These are phyloP conservation scores for Florisuga fusca DNA, from an alignment of 2,797 vertebrate genomes.

Conservation along the genomic window DNA sequence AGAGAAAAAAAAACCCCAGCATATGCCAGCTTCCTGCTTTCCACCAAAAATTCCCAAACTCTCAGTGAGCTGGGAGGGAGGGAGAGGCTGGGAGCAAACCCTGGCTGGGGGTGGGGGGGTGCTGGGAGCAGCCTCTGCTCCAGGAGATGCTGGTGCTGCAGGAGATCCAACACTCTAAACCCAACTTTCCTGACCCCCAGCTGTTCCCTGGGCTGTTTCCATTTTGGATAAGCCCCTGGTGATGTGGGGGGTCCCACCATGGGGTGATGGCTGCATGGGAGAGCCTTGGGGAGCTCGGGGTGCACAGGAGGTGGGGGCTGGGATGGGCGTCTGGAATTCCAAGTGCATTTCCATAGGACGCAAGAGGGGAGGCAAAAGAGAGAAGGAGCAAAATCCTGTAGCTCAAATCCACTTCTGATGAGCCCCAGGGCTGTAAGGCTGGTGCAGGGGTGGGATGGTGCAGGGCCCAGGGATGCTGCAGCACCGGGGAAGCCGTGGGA, in stretches of 20 bases:
- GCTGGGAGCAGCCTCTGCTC: background rate
- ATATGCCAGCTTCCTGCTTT: background rate
- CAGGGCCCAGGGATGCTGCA: background rate
- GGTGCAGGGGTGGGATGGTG: background rate
- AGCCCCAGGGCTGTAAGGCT: background rate
- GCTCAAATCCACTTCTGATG: background rate
- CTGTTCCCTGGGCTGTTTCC: background rate
- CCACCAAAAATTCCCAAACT: background rate
- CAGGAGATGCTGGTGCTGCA: background rate
- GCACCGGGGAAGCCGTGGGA: fast-evolving
- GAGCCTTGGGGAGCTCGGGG: background rate
- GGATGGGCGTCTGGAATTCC: too few relatives aligned
- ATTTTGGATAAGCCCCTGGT: background rate
- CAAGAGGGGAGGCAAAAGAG: too few relatives aligned
- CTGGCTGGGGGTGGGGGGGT: background rate
- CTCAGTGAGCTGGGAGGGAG: background rate
- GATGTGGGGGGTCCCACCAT: background rate
- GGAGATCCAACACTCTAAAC: background rate
- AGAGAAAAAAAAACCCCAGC: background rate
- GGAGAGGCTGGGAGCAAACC: background rate
- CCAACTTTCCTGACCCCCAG: background rate
- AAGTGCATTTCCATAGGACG: background rate
- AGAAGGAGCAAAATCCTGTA: background rate
- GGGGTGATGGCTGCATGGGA: fast-evolving
- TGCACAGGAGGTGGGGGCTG: too few relatives aligned